Conservation (phyloP, 2,888 invertebrate genomes). For the Sinhomidia bicolor region DNA sequence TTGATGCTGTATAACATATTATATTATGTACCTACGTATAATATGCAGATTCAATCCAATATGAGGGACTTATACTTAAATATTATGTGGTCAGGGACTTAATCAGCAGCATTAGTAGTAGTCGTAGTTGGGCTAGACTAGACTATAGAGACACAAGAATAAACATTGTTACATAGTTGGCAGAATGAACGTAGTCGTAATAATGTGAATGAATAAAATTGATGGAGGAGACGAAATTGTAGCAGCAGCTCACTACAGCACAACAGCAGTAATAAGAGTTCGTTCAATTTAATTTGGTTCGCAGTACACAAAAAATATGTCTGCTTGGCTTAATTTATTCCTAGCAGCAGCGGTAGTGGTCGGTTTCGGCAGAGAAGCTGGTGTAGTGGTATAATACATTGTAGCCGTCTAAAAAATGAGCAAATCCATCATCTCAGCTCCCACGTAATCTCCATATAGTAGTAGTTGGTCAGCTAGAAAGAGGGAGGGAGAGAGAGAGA, state of each 20-base stretch:
- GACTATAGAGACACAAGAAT: not conserved
- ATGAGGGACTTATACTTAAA: too few relatives aligned
- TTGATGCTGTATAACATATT: too few relatives aligned
- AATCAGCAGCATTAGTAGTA: not conserved
- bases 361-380: not conserved
- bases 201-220: not conserved
- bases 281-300: slow-evolving; percentile 62
- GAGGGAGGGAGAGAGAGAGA: too few relatives aligned
- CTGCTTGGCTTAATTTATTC: not conserved
- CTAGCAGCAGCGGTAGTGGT: not conserved
- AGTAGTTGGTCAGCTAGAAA: not conserved
- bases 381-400: too few relatives aligned
- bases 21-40: too few relatives aligned
- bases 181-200: not conserved
- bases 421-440: not conserved
- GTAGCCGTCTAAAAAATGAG: not conserved
- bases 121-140: not conserved
- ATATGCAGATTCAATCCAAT: too few relatives aligned
- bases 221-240: not conserved
- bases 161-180: not conserved
- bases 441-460: not conserved
- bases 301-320: not conserved
- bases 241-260: too few relatives aligned
- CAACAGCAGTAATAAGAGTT: not conserved
- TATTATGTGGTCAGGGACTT: not conserved